phyloP scores from a whole-genome alignment of 1,140 invertebrate genomes.

The Panulirus ornatus region DNA sequence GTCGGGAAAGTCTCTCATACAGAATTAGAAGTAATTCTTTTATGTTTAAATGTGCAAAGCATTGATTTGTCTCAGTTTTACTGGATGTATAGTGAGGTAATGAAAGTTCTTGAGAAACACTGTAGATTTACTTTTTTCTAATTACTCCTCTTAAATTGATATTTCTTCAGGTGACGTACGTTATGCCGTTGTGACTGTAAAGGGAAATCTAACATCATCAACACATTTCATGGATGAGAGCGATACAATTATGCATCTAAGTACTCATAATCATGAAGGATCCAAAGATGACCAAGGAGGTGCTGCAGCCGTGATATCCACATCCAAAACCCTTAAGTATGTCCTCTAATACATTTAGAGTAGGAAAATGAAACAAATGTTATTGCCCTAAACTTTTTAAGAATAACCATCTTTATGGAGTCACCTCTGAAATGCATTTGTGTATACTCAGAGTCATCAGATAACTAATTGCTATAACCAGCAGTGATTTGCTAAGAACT shows the following conservation, averaged over 20 bases:
- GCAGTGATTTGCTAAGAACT: background rate
- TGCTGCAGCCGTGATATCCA: background rate
- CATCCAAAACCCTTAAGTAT: conserved; percentile 1
- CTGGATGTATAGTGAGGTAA: no score
- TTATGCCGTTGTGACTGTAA: conserved; percentile 3
- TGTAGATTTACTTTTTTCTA: no score
- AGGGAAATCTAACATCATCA: background rate
- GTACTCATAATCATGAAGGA: background rate
- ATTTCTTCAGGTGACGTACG: conserved; percentile 20
- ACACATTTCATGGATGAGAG: background rate
- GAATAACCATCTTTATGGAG: background rate
- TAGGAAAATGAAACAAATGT: background rate
- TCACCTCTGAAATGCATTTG: background rate
- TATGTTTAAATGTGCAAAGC: no score
- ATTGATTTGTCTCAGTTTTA: no score
- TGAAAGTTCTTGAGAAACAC: no score
- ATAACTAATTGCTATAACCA: background rate
- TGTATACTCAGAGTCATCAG: background rate
- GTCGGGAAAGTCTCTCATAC: no score
- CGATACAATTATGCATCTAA: background rate
- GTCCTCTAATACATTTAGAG: background rate
- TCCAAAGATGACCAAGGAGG: background rate
- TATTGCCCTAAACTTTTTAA: background rate
- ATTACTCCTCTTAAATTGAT: no score
- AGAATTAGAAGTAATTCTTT: no score